phyloP scores from a whole-genome alignment of 1,140 invertebrate species.

The Mactra quadrangularis region DNA sequence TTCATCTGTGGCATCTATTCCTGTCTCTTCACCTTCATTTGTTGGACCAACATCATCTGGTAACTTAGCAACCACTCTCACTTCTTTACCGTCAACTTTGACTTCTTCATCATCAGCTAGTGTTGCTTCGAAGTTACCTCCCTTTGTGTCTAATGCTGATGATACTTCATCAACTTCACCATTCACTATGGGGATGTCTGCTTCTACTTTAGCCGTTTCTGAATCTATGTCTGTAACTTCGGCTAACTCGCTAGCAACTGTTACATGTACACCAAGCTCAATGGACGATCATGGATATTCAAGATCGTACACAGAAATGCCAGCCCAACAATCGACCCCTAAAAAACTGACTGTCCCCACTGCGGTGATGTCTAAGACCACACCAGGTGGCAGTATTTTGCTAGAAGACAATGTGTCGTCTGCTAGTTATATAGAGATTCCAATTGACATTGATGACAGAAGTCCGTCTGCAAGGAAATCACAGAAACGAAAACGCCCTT shows the following conservation, averaged over 20 bases:
- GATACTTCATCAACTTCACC: not conserved
- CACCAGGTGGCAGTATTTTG: conserved; percentile 10
- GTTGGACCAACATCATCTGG: too few species aligned
- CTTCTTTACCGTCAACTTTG: too few species aligned
- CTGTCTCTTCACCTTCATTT: too few species aligned
- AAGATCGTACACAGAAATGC: conserved; percentile 40
- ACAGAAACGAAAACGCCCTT: conserved; percentile 27
- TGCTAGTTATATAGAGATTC: conserved; percentile 35
- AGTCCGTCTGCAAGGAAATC: conserved; percentile 21
- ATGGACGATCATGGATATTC: conserved; percentile 47
- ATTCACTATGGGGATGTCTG: not conserved
- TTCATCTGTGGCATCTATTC: not conserved
- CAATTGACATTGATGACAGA: conserved; percentile 39
- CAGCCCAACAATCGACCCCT: not conserved
- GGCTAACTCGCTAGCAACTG: not conserved
- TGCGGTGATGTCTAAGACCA: not conserved
- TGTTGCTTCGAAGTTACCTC: too few species aligned
- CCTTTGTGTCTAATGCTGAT: not conserved
- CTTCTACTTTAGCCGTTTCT: not conserved
- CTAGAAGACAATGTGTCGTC: not conserved
- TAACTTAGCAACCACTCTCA: too few species aligned
- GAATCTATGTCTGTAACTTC: not conserved
- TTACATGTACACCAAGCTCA: not conserved
- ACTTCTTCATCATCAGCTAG: too few species aligned
- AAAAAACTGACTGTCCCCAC: not conserved